Evolutionary conservation across 2,113 vertebrate genomes (phyloP), one percentile per base, ranked within the genome.

Genomic region (Odontophorus gujanensis): DNA sequence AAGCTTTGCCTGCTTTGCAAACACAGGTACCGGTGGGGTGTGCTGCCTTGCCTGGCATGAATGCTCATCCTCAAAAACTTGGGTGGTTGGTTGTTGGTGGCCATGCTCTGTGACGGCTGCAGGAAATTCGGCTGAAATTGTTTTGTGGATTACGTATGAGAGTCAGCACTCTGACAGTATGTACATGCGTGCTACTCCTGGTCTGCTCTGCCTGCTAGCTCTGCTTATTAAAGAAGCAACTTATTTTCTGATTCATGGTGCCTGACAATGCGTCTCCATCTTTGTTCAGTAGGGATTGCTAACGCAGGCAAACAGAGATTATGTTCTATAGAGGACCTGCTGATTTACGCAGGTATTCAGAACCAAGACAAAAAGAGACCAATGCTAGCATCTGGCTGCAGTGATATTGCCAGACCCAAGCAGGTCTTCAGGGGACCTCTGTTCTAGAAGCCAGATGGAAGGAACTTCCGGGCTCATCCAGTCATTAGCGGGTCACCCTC

Each of bases 71-170:
- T 92, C 84, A 94, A 93, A 87, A 90, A 95, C 89, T 30, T 85
- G 55, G 51, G 91, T 76, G 66, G 74, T 81, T 95, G 81, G n/a
- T 15, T 87, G 48, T 16, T 81, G 77, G 78, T 92, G 81, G 59
- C 48, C 84, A 36, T 36, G 42, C 25, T 84, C 53, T 53, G 81
- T 45, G 30, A 69, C 72, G 51, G 66, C 40, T 94, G 58, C 66
- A 86, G 84, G 75, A 94, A 92, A 51, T 66, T 7, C 82, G 36
- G 24, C 66, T 67, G 51, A 74, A 93, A 72, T 59, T 40, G 4
- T 65, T 92, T 69, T 78, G 36, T 40, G 48, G 66, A 81, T 79
- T 84, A 72, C 43, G 13, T 45, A 19, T 0, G 0, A 63, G 59
- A 47, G 55, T 77, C 36, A 30, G 40, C 58, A 36, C 42, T 66